A percentile compares a stretch with the other conserved stretches of the same genome.
Conservation (phyloP, 1,140 invertebrate species). For the Pectinophora gossypiella region DNA sequence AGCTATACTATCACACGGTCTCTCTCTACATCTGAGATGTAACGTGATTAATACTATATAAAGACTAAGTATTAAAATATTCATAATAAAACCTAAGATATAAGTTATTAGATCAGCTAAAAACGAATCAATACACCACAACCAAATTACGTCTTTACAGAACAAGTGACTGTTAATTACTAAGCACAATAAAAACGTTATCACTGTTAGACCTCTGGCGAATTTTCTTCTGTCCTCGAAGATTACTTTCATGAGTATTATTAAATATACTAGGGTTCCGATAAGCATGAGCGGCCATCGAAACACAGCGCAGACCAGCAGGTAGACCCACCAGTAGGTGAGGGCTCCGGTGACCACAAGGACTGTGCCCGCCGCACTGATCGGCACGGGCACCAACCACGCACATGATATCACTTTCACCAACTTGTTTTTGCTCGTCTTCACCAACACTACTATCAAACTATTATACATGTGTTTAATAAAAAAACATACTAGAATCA, state of each 20-base stretch:
- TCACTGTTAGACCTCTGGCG: slow-evolving; percentile 45
- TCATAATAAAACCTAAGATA: slow-evolving; percentile 44
- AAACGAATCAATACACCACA: slow-evolving; percentile 47
- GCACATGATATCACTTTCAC: slow-evolving; percentile 37
- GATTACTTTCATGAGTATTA: slow-evolving; percentile 42
- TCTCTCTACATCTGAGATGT: slow-evolving; percentile 30
- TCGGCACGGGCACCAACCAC: slow-evolving; percentile 47
- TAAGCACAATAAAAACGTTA: slow-evolving; percentile 55
- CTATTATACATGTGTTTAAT: slow-evolving; percentile 64
- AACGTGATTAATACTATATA: slow-evolving; percentile 42
- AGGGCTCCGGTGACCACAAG: slow-evolving; percentile 24
- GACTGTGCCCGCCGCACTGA: slow-evolving; percentile 26
- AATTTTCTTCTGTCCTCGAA: slow-evolving; percentile 52
- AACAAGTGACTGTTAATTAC: slow-evolving; percentile 56
- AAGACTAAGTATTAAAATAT: slow-evolving; percentile 42
- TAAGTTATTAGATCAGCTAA: slow-evolving; percentile 37
- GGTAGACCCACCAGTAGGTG: slow-evolving; percentile 30
- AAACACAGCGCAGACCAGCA: slow-evolving; percentile 42
- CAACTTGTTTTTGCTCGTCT: slow-evolving; percentile 43
- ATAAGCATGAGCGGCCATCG: slow-evolving; percentile 54
- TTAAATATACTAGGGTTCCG: slow-evolving; percentile 41
- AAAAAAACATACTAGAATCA: slow-evolving; percentile 52
- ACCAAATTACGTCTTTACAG: slow-evolving; percentile 47
- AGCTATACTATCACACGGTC: background rate
- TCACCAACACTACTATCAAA: slow-evolving; percentile 54